Evolutionary conservation across 2,797 vertebrate genomes (phyloP).

Genomic region (Holocentrus rufus): DNA sequence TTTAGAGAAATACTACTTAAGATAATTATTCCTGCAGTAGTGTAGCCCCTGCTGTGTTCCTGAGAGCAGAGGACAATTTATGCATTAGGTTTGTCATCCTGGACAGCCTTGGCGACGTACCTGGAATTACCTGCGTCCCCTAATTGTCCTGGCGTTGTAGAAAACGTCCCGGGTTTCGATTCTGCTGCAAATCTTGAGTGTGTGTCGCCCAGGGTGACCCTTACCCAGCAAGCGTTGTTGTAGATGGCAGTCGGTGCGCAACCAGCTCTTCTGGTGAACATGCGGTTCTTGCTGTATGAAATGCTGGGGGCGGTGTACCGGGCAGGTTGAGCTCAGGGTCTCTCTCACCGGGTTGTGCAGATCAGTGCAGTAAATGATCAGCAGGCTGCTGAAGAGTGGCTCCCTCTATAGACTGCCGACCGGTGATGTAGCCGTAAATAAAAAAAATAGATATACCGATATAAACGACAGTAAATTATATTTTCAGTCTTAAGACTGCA

Average conservation of each 20-base stretch:
- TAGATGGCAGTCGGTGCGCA: constrained; percentile 55
- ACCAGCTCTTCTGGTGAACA: constrained; percentile 72
- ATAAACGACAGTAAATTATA: too few species aligned
- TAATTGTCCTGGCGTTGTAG: constrained; percentile 43
- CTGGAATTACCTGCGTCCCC: constrained; percentile 72
- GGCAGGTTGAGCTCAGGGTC: constrained; percentile 73
- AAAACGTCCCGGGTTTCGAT: constrained; percentile 12
- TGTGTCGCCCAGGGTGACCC: neutral
- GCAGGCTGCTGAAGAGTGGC: constrained; percentile 67
- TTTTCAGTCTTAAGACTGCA: too few species aligned
- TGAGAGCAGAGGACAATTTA: neutral
- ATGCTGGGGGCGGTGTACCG: constrained; percentile 75
- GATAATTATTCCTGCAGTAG: neutral
- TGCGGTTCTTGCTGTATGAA: constrained; percentile 71
- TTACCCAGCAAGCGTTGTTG: constrained; percentile 26
- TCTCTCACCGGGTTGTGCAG: constrained; percentile 54
- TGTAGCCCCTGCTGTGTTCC: neutral
- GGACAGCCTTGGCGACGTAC: constrained; percentile 57
- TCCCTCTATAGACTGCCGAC: constrained; percentile 78
- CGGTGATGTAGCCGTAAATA: neutral
- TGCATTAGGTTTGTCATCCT: constrained; percentile 27
- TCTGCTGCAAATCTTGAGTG: constrained; percentile 29
- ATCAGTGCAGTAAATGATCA: constrained; percentile 39
- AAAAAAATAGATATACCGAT: too few species aligned
- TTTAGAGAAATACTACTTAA: neutral